Evolutionary conservation across 2,888 invertebrate species (phyloP), one percentile per base, ranked within the genome.

Genomic region (Caenorhabditis sinica): DNA sequence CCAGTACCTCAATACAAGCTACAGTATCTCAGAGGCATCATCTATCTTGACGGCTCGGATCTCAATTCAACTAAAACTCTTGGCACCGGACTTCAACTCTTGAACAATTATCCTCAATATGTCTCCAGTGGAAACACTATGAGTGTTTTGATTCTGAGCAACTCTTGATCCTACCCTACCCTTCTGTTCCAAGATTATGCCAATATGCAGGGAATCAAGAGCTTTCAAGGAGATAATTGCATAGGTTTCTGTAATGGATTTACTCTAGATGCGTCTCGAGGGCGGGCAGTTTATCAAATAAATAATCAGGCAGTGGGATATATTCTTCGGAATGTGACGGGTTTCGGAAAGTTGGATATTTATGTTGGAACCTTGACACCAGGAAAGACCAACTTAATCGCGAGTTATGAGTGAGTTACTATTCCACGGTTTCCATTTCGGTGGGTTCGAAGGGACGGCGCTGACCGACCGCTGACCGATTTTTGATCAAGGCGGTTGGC

Each of bases 341-440:
- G 63, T 13, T 23, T 28, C 1, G 63, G 63, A 8, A 25, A 15
- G 6, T 25, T 63, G 25, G 63, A 63, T 43, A 43, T 45, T 3
- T 63, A 63, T 63, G 5, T 25, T 0, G 63, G 63, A 17, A 28
- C 15, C 15, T 4, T 63, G 15, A 45, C 63, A 8, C 1, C 25
- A 17, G 23, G 43, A 17, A 45, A 45, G 28, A 15, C 25, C 20
- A 63, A 63, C 23, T 6, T 63, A 43, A 23, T 63, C 3, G n/a
- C 63, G 13, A 63, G 63, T 43, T 63, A 63, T 45, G 11, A 13
- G 63, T 63, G 25, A 63, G 25, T 63, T 20, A 20, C 49, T 49
- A n/a, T n/a, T n/a, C n/a, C n/a, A n/a, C n/a, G n/a, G n/a, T n/a
- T n/a, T n/a, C n/a, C n/a, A n/a, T n/a, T n/a, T n/a, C n/a, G n/a